Evolutionary conservation across 2,113 vertebrate genomes (phyloP), one percentile per base, ranked within the genome.

Genomic region (Nothobranchius furzeri): DNA sequence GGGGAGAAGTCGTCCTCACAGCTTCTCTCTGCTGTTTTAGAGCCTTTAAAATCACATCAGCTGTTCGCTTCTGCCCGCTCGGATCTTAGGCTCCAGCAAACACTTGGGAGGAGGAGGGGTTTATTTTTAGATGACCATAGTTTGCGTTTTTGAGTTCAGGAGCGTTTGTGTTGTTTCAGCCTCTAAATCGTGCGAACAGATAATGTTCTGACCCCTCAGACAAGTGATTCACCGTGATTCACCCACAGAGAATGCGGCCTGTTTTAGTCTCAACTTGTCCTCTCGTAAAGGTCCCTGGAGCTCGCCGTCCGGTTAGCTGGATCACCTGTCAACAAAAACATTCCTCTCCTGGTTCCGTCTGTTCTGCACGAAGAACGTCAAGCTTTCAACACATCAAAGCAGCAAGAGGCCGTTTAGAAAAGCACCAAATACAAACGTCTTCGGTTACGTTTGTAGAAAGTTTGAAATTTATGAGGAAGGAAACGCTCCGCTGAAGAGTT

Each of bases 161-260:
- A 30, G 30, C 30, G 30, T 30, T 30, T 30, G 30, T 30, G 30
- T 30, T 30, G 30, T 30, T 77, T 81, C 47, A 60, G 43, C 76
- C 68, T 68, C 59, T 75, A 72, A 77, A 72, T 49, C 15, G 17
- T 17, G 15, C 58, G 81, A 66, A 56, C 56, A 17, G 24, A 40
- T 62, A 17, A n/a, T 2, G 15, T 17, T 56, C 65, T 62, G 83
- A 80, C 83, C 86, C 75, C 67, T 75, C 6, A 53, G 78, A 72
- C 69, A 71, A 75, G 78, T 84, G 81, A 87, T 86, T 87, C 85
- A 86, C 70, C 62, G 78, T 84, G 81, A 87, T 86, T 87, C 85
- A 86, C 70, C 62, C 73, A 2, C 7, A 7, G 79, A 85, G 76
- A 87, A 87, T 85, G 81, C 56, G 61, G 30, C 57, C 70, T 25